These are phyloP conservation scores for Enteromius treurensis DNA, from an alignment of 2,797 vertebrate species.

Conservation along the genomic window DNA sequence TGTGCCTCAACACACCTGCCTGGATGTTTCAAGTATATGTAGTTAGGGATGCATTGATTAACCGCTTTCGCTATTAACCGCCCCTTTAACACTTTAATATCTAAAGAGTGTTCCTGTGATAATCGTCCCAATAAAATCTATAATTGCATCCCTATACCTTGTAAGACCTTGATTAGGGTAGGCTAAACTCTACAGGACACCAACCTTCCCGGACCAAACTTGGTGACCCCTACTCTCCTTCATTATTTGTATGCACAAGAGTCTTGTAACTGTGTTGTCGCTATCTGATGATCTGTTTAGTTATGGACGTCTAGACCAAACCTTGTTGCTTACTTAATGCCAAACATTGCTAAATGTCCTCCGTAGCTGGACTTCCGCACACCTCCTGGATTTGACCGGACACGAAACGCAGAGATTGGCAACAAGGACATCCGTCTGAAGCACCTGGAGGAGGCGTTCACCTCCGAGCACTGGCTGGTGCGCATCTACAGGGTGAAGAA, in stretches of 20 bases:
- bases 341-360: neutral
- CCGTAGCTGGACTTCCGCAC: conserved; percentile 96
- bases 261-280: neutral
- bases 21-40: too few species aligned
- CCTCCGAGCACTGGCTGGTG: conserved; percentile 99
- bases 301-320: neutral
- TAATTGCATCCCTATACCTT: too few species aligned
- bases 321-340: neutral
- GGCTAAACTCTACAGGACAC: too few species aligned
- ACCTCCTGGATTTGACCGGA: conserved; percentile 96
- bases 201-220: too few species aligned
- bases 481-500: conserved; percentile 99
- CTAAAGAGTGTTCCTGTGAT: too few species aligned
- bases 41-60: too few species aligned
- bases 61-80: too few species aligned
- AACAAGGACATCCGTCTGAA: conserved; percentile 99
- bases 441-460: conserved; percentile 98
- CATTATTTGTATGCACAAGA: neutral
- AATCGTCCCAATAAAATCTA: too few species aligned
- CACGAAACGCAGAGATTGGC: conserved; percentile 97
- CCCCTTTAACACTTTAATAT: too few species aligned
- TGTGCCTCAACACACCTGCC: too few species aligned
- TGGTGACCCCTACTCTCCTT: neutral
- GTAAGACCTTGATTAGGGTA: too few species aligned
- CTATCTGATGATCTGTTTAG: neutral